Conservation (phyloP, 2,113 vertebrate species). For the Octodon degus region DNA sequence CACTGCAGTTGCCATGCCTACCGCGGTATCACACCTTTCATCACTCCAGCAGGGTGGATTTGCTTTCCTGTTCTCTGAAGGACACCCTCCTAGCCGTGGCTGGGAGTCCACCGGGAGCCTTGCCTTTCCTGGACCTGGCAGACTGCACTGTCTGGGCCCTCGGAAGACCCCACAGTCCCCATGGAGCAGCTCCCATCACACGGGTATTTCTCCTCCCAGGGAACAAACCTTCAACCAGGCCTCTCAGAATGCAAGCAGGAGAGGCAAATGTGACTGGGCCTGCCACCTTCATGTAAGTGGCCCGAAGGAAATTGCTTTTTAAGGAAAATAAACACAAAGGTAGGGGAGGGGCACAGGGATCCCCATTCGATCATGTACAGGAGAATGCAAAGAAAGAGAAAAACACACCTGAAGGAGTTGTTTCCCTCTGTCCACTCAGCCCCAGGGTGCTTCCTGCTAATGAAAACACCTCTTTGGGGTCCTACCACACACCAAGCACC, state of each 20-base stretch:
- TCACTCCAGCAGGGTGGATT: constrained; percentile 61
- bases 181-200: not conserved
- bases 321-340: constrained; percentile 46
- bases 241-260: not conserved
- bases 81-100: not conserved
- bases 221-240: not conserved
- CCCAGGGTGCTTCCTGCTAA: not conserved
- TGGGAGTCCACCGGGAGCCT: constrained; percentile 27
- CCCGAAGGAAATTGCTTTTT: constrained; percentile 22
- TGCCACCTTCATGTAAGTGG: not conserved
- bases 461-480: not conserved
- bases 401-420: not conserved
- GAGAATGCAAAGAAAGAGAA: not conserved
- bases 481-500: not conserved
- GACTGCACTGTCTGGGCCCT: not conserved
- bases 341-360: not conserved
- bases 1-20: constrained; percentile 60
- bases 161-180: not conserved
- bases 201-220: not conserved
- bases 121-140: constrained; percentile 2
- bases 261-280: not conserved
- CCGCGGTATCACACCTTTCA: constrained; percentile 70
- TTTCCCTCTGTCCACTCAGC: not conserved
- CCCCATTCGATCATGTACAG: not conserved
- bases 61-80: constrained; percentile 39